Percentiles rank a stretch among this genome's conserved stretches.
phyloP scores from a whole-genome alignment of 2,888 invertebrate species.

The Macropis europaea region DNA sequence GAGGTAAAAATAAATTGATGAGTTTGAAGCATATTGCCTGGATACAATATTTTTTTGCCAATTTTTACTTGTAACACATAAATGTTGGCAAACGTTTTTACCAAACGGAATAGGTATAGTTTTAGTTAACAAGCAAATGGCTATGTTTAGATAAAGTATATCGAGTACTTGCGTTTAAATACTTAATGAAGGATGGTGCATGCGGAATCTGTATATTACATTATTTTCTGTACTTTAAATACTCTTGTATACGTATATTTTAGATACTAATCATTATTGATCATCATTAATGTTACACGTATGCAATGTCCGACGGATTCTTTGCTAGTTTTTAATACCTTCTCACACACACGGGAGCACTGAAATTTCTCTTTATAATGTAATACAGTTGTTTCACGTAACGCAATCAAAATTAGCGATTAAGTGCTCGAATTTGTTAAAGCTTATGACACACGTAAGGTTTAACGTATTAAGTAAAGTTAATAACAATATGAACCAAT shows the following conservation, averaged over 20 bases:
- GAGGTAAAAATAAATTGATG: neutral
- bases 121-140: conserved; percentile 13
- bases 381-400: conserved; percentile 7
- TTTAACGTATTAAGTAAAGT: conserved; percentile 4
- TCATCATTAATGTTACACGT: too few species aligned
- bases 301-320: neutral
- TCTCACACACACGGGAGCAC: neutral
- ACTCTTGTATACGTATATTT: conserved; percentile 3
- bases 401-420: conserved; percentile 49
- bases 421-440: conserved; percentile 22
- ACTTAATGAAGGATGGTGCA: conserved; percentile 24
- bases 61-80: neutral
- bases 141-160: conserved; percentile 31
- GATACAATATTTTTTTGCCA: neutral
- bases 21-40: neutral
- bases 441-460: neutral
- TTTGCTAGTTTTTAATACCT: conserved; percentile 1
- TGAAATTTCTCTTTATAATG: neutral
- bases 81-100: conserved; percentile 4
- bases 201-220: neutral
- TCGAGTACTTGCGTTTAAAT: conserved; percentile 23
- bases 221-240: neutral
- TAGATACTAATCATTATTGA: neutral
- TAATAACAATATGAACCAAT: conserved; percentile 40
- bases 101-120: conserved; percentile 13